Base-by-base conservation (phyloP, 1,140 invertebrate species). In the Homarus americanus region DNA sequence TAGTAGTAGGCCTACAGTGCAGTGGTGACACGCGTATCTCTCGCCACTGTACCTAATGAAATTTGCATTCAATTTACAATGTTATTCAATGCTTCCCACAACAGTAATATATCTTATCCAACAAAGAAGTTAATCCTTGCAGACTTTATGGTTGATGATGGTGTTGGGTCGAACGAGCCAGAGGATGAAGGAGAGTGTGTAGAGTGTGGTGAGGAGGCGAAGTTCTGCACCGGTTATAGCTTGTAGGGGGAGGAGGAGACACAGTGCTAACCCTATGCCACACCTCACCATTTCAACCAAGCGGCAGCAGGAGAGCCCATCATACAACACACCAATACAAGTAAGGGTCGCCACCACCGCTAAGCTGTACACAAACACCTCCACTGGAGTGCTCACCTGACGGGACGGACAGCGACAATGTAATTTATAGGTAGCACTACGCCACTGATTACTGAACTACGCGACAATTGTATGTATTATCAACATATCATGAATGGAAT, bases 361-460 rank as follows among this genome's bases (percentile, higher is more conserved):
- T 41, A 44, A 20, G 32, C 83, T 76, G 72, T 86, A 86, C 83
- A 86, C 69, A 15, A 75, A 49, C 40, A 76, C 83, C 20, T n/a
- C 44, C 41, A 75, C 20, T 15, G 53, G 53, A 20, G 53, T 20
- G n/a, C 53, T 24, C 53, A 58, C n/a, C n/a, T n/a, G n/a, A n/a
- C n/a, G n/a, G n/a, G n/a, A n/a, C n/a, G n/a, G n/a, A n/a, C n/a
- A n/a, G n/a, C n/a, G n/a, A n/a, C n/a, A n/a, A n/a, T n/a, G n/a
- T n/a, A n/a, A n/a, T n/a, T n/a, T n/a, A n/a, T n/a, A n/a, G n/a
- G n/a, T n/a, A n/a, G n/a, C n/a, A n/a, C n/a, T n/a, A n/a, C n/a
- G n/a, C n/a, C n/a, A n/a, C n/a, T n/a, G n/a, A n/a, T n/a, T n/a
- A n/a, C n/a, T n/a, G n/a, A n/a, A n/a, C n/a, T n/a, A n/a, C n/a